A percentile compares a stretch with the other conserved stretches of the same genome.
These are phyloP conservation scores for Bembecia ichneumoniformis DNA, from an alignment of 2,888 invertebrate species.

Conservation along the genomic window DNA sequence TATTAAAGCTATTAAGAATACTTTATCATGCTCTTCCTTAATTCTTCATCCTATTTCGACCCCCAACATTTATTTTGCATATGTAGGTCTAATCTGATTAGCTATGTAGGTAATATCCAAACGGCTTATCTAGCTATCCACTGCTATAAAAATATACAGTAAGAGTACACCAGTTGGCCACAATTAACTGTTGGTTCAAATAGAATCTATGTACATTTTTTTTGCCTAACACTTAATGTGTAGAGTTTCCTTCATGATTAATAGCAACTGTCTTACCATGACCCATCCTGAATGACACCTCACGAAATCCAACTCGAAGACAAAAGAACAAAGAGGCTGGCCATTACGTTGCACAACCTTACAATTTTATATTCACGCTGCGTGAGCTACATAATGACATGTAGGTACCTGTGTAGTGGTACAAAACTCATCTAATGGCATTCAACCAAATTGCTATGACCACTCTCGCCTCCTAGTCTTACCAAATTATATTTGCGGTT, in stretches of 20 bases:
- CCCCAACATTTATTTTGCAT: too few relatives aligned
- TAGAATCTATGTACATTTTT: too few relatives aligned
- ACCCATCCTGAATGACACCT: conserved; percentile 61
- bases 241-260: neutral
- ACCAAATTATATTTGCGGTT: conserved; percentile 8
- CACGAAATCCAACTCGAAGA: conserved; percentile 34
- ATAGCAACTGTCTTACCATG: conserved; percentile 32
- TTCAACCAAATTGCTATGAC: conserved; percentile 45
- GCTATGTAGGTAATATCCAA: too few relatives aligned
- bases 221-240: neutral
- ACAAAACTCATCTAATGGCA: conserved; percentile 34
- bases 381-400: conserved; percentile 46
- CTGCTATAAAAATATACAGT: too few relatives aligned
- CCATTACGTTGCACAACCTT: conserved; percentile 55
- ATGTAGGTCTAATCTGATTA: too few relatives aligned
- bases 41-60: too few relatives aligned
- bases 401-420: conserved; percentile 17
- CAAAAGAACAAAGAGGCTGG: conserved; percentile 57
- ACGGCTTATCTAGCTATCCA: too few relatives aligned
- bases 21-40: too few relatives aligned
- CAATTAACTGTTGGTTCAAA: too few relatives aligned
- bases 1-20: too few relatives aligned
- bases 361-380: conserved; percentile 48
- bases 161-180: too few relatives aligned
- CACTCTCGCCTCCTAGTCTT: conserved; percentile 25